Base-by-base conservation (phyloP, 2,797 vertebrate species). In the Sorex maritimensis region DNA sequence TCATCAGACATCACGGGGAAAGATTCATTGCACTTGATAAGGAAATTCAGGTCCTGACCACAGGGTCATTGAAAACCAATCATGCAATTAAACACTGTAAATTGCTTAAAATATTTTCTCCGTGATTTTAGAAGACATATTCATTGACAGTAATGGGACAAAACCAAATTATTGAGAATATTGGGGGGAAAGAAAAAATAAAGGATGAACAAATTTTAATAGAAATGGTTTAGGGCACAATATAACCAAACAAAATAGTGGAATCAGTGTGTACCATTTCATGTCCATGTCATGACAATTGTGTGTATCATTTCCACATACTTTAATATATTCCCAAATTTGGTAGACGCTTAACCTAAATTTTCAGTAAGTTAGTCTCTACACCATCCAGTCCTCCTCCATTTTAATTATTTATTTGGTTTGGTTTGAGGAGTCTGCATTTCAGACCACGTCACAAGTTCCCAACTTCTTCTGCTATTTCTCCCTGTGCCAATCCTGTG, bases 11-110 rank as follows among this genome's bases (percentile, higher is more conserved):
- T 24, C 5, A 7, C 21, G 81, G 77, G 58, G 74, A 92, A 93
- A 83, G 46, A 89, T 82, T 84, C 34, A 85, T 87, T 69, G n/a
- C 0, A 38, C 38, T 90, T 80, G 81, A 73, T 77, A 75, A 72
- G 86, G 87, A 93, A 93, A 85, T 74, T 90, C 84, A 92, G 41
- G 78, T 86, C 73, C 63, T 72, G 46, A 91, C 34, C 26, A 63
- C 38, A 86, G 23, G 75, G 49, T 89, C 61, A 75, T 4, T 41
- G 74, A 90, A 94, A 94, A 79, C 21, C 77, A 77, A 21, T 94
- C 79, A 68, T 24, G 9, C 67, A 93, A 21, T 89, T 92, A 91
- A 92, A 94, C 65, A 78, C 14, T 81, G 11, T 34, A 61, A 87
- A 65, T 46, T 72, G 38, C 15, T 77, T 81, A 68, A 79, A 72